phyloP scores from a whole-genome alignment of 1,140 invertebrate species.

The Lamellibrachia luymesi region DNA sequence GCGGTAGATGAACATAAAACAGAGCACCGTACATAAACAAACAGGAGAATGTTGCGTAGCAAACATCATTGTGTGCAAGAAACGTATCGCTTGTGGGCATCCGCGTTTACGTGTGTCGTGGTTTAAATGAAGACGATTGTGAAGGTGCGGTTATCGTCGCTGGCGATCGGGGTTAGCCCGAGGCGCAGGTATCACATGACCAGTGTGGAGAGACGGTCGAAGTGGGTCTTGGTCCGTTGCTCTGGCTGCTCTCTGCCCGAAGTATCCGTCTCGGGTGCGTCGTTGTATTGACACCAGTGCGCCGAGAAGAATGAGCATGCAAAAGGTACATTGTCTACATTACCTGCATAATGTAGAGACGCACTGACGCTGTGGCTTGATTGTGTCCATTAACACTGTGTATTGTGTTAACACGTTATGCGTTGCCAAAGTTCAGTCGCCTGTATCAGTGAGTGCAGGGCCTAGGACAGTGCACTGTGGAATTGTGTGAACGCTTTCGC shows the following conservation, averaged over 20 bases:
- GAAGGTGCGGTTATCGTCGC: neutral
- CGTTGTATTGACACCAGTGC: neutral
- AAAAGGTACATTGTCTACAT: neutral
- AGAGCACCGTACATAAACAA: neutral
- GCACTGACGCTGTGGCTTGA: neutral
- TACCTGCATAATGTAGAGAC: neutral
- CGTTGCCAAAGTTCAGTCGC: neutral
- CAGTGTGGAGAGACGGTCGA: neutral
- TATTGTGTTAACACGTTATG: neutral
- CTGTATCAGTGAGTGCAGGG: neutral
- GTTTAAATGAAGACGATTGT: conserved; percentile 1
- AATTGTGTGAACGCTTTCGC: neutral
- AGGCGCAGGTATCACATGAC: neutral
- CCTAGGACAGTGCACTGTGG: neutral
- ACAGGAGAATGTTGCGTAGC: neutral
- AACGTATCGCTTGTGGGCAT: neutral
- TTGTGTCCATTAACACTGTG: neutral
- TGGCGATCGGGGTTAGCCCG: neutral
- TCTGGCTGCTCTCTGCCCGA: neutral
- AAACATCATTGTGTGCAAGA: neutral
- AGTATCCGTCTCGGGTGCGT: neutral
- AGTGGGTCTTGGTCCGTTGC: neutral
- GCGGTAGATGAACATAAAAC: neutral
- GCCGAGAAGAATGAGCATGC: neutral
- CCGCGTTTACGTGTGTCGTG: neutral